Conservation (phyloP, 2,888 invertebrate species). For the Chironomus riparius region DNA sequence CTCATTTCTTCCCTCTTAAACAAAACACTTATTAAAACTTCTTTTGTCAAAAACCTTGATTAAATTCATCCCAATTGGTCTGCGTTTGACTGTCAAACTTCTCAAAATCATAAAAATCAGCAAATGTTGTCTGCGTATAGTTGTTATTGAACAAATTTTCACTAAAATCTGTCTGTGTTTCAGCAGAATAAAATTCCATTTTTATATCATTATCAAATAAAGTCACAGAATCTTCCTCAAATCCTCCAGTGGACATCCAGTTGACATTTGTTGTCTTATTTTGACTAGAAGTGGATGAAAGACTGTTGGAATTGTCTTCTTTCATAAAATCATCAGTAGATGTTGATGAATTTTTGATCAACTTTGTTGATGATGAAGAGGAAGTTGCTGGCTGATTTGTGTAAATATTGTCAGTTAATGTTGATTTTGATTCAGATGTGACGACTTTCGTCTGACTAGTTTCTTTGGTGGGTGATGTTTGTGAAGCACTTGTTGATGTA, state of each 20-base stretch:
- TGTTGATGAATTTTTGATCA: constrained; percentile 15
- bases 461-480: not conserved
- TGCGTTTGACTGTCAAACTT: constrained; percentile 21
- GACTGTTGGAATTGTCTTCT: constrained; percentile 22
- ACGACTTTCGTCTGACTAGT: not conserved
- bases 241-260: not conserved
- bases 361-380: too few species aligned
- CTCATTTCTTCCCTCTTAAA: too few species aligned
- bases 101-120: constrained; percentile 18
- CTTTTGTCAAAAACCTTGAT: not conserved
- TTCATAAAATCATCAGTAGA: constrained; percentile 15
- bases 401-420: not conserved
- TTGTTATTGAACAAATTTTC: constrained; percentile 21
- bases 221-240: not conserved
- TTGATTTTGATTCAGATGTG: not conserved
- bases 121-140: constrained; percentile 16
- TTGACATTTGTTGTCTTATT: constrained; percentile 9
- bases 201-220: constrained; percentile 7
- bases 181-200: constrained; percentile 21
- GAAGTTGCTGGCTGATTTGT: too few species aligned
- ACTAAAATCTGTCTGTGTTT: constrained; percentile 23
- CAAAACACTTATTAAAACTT: not conserved
- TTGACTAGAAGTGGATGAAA: constrained; percentile 6
- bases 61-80: constrained; percentile 25
- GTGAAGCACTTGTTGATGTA: not conserved